Evolutionary conservation across 2,113 vertebrate species (phyloP).

Genomic region (Sceloporus undulatus): DNA sequence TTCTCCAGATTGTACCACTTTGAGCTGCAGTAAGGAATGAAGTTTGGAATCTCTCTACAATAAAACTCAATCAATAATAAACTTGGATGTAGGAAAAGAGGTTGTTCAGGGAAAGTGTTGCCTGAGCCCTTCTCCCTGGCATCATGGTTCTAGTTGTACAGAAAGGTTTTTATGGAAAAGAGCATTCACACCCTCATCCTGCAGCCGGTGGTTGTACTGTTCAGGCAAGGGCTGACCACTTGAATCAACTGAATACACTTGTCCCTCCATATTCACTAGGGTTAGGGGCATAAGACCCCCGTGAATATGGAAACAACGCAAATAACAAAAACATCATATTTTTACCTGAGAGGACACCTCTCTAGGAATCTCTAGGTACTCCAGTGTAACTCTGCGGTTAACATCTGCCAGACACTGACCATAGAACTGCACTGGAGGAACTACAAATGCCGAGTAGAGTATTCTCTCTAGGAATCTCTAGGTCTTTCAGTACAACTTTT

Average conservation of each 20-base stretch:
- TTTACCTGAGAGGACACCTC: too few relatives aligned
- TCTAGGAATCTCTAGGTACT: too few relatives aligned
- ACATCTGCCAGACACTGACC: too few relatives aligned
- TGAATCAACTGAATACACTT: background rate
- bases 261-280: too few relatives aligned
- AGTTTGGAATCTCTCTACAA: background rate
- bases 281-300: too few relatives aligned
- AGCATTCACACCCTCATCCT: background rate
- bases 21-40: background rate
- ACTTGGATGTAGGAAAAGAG: background rate
- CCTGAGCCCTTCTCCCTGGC: background rate
- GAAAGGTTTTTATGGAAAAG: background rate
- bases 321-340: too few relatives aligned
- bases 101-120: background rate
- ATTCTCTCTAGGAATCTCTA: too few relatives aligned
- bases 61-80: background rate
- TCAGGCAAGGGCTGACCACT: background rate
- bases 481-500: too few relatives aligned
- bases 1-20: background rate
- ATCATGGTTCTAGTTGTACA: background rate
- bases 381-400: too few relatives aligned
- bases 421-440: too few relatives aligned
- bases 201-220: background rate
- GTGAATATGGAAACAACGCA: too few relatives aligned
- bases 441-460: too few relatives aligned